A percentile compares a stretch with the other conserved stretches of the same genome.
Evolutionary conservation across 30 jellyfish, hydroid and myxozoan species (phyloP).

Genomic region (Aurelia sp.): DNA sequence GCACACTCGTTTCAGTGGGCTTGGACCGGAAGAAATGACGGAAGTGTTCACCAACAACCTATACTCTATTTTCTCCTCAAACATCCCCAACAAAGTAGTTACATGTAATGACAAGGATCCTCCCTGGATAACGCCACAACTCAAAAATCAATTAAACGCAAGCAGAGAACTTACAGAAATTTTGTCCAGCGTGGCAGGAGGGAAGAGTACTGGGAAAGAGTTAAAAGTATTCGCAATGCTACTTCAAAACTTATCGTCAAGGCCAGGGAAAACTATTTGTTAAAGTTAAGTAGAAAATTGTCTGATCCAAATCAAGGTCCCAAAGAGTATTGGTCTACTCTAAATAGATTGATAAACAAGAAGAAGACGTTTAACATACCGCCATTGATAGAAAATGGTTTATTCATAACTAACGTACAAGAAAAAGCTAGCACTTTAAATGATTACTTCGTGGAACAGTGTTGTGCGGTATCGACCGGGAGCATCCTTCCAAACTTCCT

Average conservation of each 20-base stretch:
- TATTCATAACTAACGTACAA: conserved; percentile 2
- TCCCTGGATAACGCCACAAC: conserved; percentile 27
- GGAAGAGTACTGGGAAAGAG: conserved; percentile 12
- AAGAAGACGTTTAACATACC: conserved; percentile 6
- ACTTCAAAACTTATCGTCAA: conserved; percentile 8
- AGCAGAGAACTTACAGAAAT: conserved; percentile 16
- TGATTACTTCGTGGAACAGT: conserved; percentile 25
- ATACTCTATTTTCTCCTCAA: background rate
- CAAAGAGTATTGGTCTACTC: background rate
- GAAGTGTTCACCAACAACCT: conserved; percentile 17
- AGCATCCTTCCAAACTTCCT: background rate
- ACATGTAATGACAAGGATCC: conserved; percentile 9
- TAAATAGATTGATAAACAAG: no score
- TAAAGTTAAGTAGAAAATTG: no score
- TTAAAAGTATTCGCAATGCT: conserved; percentile 1
- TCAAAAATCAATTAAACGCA: conserved; percentile 26
- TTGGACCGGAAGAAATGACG: conserved; percentile 24
- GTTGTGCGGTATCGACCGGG: conserved; percentile 10
- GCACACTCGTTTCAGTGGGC: conserved; percentile 8
- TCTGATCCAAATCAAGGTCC: conserved; percentile 11
- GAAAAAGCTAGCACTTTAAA: conserved; percentile 3
- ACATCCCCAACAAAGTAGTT: no score
- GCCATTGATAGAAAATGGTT: conserved; percentile 21
- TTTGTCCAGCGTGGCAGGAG: conserved; percentile 12
- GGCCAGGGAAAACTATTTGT: no score